Evolutionary conservation across 2,113 vertebrate species (phyloP).

Genomic region (Mormyrus iriodes): DNA sequence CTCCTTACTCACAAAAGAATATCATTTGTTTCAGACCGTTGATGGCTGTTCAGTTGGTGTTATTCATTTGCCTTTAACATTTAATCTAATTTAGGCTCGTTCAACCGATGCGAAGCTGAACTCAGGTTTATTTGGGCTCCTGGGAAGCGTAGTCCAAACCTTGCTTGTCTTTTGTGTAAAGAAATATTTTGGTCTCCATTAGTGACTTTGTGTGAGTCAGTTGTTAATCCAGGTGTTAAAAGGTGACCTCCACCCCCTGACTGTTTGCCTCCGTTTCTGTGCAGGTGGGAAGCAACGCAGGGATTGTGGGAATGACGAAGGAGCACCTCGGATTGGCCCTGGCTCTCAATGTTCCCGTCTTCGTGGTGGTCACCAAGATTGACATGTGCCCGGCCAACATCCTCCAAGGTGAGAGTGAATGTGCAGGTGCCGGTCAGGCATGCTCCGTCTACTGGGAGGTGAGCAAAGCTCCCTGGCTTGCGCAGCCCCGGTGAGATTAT

Average conservation of each 20-base stretch:
- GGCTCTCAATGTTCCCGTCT: slow-evolving; percentile 88
- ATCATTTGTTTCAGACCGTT: background rate
- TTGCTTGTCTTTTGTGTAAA: background rate
- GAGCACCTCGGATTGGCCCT: slow-evolving; percentile 87
- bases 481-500: too few species aligned
- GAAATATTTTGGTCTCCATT: background rate
- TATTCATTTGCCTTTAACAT: background rate
- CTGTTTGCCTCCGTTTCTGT: background rate
- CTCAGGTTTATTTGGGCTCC: background rate
- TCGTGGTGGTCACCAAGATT: slow-evolving; percentile 94
- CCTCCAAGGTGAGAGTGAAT: slow-evolving; percentile 72
- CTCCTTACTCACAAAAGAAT: background rate
- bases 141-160: background rate
- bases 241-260: background rate
- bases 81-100: background rate
- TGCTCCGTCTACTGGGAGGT: background rate
- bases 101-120: background rate
- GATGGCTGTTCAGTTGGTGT: background rate
- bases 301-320: slow-evolving; percentile 95
- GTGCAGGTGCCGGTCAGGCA: background rate
- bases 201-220: background rate
- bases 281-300: slow-evolving; percentile 91
- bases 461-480: background rate
- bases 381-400: slow-evolving; percentile 97
- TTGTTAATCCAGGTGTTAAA: background rate